These are phyloP conservation scores for Lasioglossum villosulum DNA, from an alignment of 2,888 invertebrate genomes.

Conservation along the genomic window DNA sequence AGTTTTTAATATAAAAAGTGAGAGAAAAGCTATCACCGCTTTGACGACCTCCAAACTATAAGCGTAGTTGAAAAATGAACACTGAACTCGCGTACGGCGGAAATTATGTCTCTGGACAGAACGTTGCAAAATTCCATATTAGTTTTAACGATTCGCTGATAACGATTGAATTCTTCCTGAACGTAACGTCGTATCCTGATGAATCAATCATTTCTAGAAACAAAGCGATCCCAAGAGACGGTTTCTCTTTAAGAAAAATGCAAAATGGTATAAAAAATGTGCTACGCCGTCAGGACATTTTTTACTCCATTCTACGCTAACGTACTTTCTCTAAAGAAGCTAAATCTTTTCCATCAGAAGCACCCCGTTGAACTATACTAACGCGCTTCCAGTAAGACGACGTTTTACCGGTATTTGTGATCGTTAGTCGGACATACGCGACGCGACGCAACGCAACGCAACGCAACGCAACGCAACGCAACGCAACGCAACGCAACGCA, in stretches of 20 bases:
- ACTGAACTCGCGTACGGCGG: neutral
- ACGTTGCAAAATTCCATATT: neutral
- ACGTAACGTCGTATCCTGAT: constrained; percentile 32
- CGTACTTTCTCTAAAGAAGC: neutral
- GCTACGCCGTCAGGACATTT: neutral
- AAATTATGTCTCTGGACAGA: neutral
- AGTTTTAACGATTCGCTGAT: neutral
- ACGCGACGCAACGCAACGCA: too few relatives aligned
- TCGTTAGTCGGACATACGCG: constrained; percentile 9
- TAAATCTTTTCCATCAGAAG: neutral
- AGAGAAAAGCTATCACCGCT: neutral
- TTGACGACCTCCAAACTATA: neutral
- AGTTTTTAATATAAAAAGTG: neutral
- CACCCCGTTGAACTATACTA: constrained; percentile 20
- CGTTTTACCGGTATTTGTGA: constrained; percentile 16
- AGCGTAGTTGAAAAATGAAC: neutral
- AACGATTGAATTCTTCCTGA: constrained; percentile 36
- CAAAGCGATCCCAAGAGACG: neutral
- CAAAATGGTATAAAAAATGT: constrained; percentile 10
- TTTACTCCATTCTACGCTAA: neutral
- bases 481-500: too few relatives aligned
- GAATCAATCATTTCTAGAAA: constrained; percentile 16
- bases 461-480: too few relatives aligned
- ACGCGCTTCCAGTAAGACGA: constrained; percentile 8
- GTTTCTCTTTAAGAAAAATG: neutral